Evolutionary conservation across 2,888 invertebrate genomes (phyloP), one percentile per base, ranked within the genome.

Genomic region (Scaptomyza parva): DNA sequence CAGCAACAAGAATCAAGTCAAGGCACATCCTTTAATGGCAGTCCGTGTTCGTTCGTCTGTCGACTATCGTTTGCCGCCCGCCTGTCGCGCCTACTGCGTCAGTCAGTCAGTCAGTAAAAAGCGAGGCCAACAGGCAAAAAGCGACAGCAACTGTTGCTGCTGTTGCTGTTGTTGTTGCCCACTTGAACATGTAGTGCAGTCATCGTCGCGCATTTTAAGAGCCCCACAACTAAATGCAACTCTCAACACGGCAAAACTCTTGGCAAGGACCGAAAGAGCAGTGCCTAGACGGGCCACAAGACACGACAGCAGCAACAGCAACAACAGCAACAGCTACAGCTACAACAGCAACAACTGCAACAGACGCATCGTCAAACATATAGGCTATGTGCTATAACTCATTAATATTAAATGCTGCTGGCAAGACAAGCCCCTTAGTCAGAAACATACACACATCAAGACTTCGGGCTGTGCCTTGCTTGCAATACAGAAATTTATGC

Each of bases 321-420:
- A 6, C 57, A 81, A 60, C 76, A 18, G 30, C 60, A 54, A 20
- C 48, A 20, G 8, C 57, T 44, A 7, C 53, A 43, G 12, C n/a
- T n/a, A n/a, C 62, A 18, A 39, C 44, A 37, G 50, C 59, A 77
- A 53, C 68, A 65, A 30, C 66, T 20, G 40, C 75, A 72, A 40
- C 77, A 76, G 84, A 84, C 82, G 76, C 88, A 83, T 85, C 88
- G 82, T 82, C 88, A 83, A 84, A 72, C 85, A 81, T 85, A 81
- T 87, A 83, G 82, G 76, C 86, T 85, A 85, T 80, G 83, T 88
- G 84, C 84, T 84, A 77, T 88, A 88, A 88, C 88, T 87, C 88
- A 87, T 87, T 87, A 88, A 87, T 87, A 87, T 87, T 87, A 87
- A 88, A 88, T 88, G 84, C 79, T 74, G 82, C 77, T 73, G 82